Base-by-base conservation (phyloP, 2,797 vertebrate genomes). In the Pempheris klunzingeri region DNA sequence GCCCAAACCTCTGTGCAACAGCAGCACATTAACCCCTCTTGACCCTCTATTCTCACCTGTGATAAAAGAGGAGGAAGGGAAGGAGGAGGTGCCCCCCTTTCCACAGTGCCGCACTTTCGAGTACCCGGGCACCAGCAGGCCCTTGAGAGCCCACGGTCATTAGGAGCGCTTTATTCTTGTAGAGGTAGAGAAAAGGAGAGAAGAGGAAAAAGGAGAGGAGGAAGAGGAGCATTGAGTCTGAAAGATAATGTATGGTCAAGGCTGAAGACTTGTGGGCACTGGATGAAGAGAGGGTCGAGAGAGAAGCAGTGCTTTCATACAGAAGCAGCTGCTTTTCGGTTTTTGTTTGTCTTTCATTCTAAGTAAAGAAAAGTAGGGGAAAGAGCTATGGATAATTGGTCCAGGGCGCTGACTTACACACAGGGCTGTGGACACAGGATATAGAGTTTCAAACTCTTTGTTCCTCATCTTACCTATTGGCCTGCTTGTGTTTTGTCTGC, bases 41-140 rank as follows among this genome's bases (percentile, higher is more conserved):
- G 94, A 96, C 94, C 95, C 82, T 93, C 89, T 91, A 94, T 95
- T 95, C 93, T 95, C 95, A 96, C 95, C 95, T 96, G 95, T 94
- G 93, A 95, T 95, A 95, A 96, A 95, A 92, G 90, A 92, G 82
- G 86, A 89, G 88, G 89, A 91, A 90, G 83, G 87, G 88, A 81
- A 85, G 88, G 81, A 93, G 88, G 89, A 88, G 89, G 86, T 89
- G 78, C 80, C 79, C 83, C 86, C 82, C 77, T 82, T 87, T 89
- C 78, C 81, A 83, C 80, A 22, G 72, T 71, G 30, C 80, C 47
- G 90, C 93, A 94, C 93, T 87, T 81, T 91, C 68, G 94, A 93
- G 92, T 91, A 84, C 91, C 88, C 92, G 92, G 93, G 95, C 95
- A 95, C 94, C 94, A 90, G 92, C 88, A 90, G 94, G 92, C 94